Base-by-base conservation (phyloP, 1,140 invertebrate genomes). In the Ephestia elutella region DNA sequence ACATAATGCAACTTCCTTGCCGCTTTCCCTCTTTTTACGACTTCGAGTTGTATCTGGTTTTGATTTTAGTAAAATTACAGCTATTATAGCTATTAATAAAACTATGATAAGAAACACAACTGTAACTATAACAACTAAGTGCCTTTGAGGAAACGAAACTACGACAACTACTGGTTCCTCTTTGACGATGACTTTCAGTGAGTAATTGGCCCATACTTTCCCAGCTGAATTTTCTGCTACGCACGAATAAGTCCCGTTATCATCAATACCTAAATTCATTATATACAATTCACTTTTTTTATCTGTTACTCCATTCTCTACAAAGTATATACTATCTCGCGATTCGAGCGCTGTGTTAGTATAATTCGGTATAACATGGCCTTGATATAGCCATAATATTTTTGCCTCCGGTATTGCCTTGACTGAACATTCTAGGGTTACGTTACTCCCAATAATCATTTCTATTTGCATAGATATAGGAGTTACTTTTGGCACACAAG, bases 171-270 rank as follows among this genome's bases (percentile, higher is more conserved):
- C 89, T 5, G 92, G 91, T 57, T 93, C 93, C 71, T 93, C 92
- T 77, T 93, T 93, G 19, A 94, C 90, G 20, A 94, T 90, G 17
- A 95, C 91, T 59, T 92, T 89, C 21, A 97, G 90, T 0, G 95
- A 95, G 58, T 95, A 94, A 73, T 96, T 96, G 1, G 93, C 92
- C 57, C 92, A 91, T 0, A 92, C 90, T 55, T 89, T 91, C 13
- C 96, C 96, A 0, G 95, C 96, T 5, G 93, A 91, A 73, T 97
- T 97, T 70, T 95, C 94, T 0, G 95, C 95, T 0, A 93, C 86
- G 74, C 95, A 97, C 0, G 92, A 91, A 73, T 95, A 96, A 3
- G 93, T 94, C 2, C 95, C 95, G 66, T 96, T 95, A 59, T 95
- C 93, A 60, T 94, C 93, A 38, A 89, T 90, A 20, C 92, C 93